phyloP scores from a whole-genome alignment of 2,797 vertebrate species.

The Typhlichthys subterraneus region DNA sequence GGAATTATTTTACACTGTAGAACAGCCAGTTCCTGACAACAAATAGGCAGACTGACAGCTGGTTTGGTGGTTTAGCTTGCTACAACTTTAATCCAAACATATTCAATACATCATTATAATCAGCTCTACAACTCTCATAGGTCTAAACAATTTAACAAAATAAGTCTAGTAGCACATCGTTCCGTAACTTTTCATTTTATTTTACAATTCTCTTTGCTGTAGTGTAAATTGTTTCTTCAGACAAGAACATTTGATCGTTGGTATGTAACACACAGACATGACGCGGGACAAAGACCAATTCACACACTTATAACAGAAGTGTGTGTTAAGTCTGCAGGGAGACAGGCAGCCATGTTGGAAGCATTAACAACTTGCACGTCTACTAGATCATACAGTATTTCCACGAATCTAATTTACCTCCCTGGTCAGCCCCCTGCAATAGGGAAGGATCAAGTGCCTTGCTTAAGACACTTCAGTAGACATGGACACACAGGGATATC shows the following conservation, averaged over 20 bases:
- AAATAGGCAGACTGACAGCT: background rate
- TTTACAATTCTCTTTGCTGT: slow-evolving; percentile 68
- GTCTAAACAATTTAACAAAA: slow-evolving; percentile 74
- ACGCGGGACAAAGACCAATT: slow-evolving; percentile 47
- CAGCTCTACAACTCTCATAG: slow-evolving; percentile 58
- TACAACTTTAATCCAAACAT: slow-evolving; percentile 78
- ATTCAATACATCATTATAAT: slow-evolving; percentile 54
- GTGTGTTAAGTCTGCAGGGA: background rate
- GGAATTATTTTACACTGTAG: no score
- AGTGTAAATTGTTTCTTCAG: slow-evolving; percentile 69
- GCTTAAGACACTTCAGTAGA: background rate
- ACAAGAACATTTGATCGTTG: slow-evolving; percentile 68
- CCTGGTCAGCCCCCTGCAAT: no score
- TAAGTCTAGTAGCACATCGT: slow-evolving; percentile 72
- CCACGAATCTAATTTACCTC: no score
- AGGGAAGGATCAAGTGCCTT: no score
- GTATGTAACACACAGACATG: slow-evolving; percentile 63
- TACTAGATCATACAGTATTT: no score
- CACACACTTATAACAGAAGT: slow-evolving; percentile 24
- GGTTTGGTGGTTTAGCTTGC: slow-evolving; percentile 75
- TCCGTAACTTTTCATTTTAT: slow-evolving; percentile 59
- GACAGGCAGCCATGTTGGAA: no score
- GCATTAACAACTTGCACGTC: no score
- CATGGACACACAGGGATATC: background rate
- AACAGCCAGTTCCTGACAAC: no score